phyloP scores from a whole-genome alignment of 2,797 vertebrate species.

The Meda fulgida region DNA sequence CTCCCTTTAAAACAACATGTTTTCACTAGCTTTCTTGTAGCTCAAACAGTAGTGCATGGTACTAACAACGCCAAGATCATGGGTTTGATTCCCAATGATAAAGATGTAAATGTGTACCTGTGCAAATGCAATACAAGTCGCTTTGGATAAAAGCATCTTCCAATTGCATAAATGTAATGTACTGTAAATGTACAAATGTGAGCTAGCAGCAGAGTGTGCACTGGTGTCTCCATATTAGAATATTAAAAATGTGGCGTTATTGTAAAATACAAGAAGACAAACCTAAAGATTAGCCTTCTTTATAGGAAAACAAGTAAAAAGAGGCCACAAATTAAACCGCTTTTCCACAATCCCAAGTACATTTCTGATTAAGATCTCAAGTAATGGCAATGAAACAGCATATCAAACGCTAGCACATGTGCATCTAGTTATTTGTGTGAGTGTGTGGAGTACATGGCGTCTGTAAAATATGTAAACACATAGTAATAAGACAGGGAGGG shows the following conservation, averaged over 20 bases:
- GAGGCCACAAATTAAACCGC: neutral
- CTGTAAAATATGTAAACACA: conserved; percentile 55
- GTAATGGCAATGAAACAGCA: conserved; percentile 10
- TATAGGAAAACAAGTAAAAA: neutral
- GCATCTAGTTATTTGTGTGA: conserved; percentile 33
- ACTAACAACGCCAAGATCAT: neutral
- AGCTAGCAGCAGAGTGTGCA: neutral
- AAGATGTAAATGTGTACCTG: neutral
- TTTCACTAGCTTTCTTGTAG: neutral
- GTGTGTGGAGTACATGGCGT: conserved; percentile 19
- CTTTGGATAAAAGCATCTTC: neutral
- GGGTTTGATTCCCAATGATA: neutral
- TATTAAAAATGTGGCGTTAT: neutral
- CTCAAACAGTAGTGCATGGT: neutral
- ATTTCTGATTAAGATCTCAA: conserved; percentile 32
- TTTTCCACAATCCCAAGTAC: conserved; percentile 22
- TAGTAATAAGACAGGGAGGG: conserved; percentile 40
- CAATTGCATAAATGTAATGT: neutral
- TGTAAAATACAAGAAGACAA: neutral
- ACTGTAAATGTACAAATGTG: neutral
- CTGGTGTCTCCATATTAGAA: neutral
- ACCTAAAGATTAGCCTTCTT: neutral
- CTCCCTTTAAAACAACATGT: neutral
- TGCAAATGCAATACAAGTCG: neutral
- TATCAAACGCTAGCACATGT: conserved; percentile 34